A percentile compares a stretch with the other conserved stretches of the same genome.
These are phyloP conservation scores for Parnassius smintheus DNA, from an alignment of 2,888 invertebrate species.

Conservation along the genomic window DNA sequence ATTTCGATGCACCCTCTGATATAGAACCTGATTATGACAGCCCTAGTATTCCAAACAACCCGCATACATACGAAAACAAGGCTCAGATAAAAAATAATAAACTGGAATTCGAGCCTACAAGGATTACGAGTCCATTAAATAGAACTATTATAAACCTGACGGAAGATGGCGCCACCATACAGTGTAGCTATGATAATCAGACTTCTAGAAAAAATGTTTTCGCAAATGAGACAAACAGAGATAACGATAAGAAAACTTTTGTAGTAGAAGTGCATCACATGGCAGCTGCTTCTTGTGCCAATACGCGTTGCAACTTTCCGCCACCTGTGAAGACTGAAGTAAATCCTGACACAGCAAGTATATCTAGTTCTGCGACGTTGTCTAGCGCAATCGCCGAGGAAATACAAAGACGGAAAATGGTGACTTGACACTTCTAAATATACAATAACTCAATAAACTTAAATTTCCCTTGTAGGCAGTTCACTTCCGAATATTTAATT, in stretches of 20 bases:
- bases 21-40: constrained; percentile 74
- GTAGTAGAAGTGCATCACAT: constrained; percentile 88
- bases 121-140: constrained; percentile 72
- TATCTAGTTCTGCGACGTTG: constrained; percentile 65
- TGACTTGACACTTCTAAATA: constrained; percentile 33
- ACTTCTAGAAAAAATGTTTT: constrained; percentile 65
- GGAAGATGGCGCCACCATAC: constrained; percentile 86
- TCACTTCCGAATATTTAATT: too few species aligned
- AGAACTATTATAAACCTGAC: constrained; percentile 88
- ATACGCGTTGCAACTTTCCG: constrained; percentile 54
- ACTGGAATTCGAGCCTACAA: constrained; percentile 55
- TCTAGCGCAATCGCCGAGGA: constrained; percentile 78
- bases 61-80: constrained; percentile 69
- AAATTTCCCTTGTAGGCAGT: too few species aligned
- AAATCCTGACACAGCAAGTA: constrained; percentile 56
- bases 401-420: constrained; percentile 68
- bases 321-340: constrained; percentile 53
- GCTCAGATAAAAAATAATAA: constrained; percentile 53
- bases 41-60: constrained; percentile 75
- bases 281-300: constrained; percentile 56
- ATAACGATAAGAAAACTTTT: constrained; percentile 82
- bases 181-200: constrained; percentile 81
- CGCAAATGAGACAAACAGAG: constrained; percentile 52
- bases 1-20: constrained; percentile 74
- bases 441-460: too few species aligned